These are phyloP conservation scores for Ichneumoninae sp. DNA, from an alignment of 2,888 invertebrate species.

Conservation along the genomic window DNA sequence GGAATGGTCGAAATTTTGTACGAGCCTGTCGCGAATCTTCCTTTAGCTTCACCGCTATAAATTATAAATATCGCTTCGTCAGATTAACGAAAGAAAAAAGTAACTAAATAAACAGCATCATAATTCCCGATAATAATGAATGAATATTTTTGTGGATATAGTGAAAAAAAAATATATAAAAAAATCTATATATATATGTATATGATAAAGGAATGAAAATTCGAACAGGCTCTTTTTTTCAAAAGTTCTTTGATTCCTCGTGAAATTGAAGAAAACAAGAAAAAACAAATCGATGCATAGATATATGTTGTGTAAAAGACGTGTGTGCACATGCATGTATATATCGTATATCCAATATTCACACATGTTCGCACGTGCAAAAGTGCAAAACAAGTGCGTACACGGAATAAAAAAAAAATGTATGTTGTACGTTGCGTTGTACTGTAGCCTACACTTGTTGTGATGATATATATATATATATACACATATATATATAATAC, in stretches of 20 bases:
- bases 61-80: constrained; percentile 45
- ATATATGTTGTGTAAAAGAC: constrained; percentile 28
- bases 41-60: constrained; percentile 19
- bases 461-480: constrained; percentile 53
- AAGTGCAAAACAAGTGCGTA: neutral
- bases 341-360: constrained; percentile 34
- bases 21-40: constrained; percentile 24
- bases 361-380: neutral
- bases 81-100: neutral
- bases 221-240: constrained; percentile 15
- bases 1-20: constrained; percentile 32
- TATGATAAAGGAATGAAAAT: neutral
- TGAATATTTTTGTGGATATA: constrained; percentile 60
- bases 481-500: constrained; percentile 61
- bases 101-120: neutral
- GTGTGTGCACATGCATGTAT: constrained; percentile 41
- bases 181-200: constrained; percentile 22
- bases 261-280: neutral
- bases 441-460: constrained; percentile 22
- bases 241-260: constrained; percentile 24
- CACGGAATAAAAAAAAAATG: constrained; percentile 4
- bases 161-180: neutral
- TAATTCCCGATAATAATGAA: constrained; percentile 13
- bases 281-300: constrained; percentile 9
- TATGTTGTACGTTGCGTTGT: constrained; percentile 24